Evolutionary conservation across 2,797 vertebrate species (phyloP).

Genomic region (Argyrosomus regius): DNA sequence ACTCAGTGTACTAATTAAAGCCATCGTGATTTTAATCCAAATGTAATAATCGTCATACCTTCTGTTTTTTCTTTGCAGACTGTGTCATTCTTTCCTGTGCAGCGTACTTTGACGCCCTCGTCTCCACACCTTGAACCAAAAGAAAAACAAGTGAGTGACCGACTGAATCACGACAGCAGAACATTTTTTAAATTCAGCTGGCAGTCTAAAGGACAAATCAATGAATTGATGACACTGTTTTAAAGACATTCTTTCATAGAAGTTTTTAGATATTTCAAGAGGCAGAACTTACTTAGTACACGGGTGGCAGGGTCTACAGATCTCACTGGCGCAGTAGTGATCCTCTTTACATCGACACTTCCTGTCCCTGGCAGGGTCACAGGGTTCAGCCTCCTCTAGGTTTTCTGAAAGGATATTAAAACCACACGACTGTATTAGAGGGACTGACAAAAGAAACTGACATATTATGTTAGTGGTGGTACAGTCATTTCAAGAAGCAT

Average conservation of each 20-base stretch:
- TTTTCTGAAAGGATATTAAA: conserved; percentile 63
- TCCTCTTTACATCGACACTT: conserved; percentile 70
- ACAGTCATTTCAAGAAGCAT: not conserved
- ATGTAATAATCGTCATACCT: conserved; percentile 38
- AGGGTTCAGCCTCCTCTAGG: conserved; percentile 4
- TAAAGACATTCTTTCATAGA: not conserved
- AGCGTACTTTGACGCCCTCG: conserved; percentile 37
- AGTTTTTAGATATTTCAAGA: not conserved
- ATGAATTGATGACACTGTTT: not conserved
- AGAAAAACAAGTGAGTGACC: conserved; percentile 7
- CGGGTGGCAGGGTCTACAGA: conserved; percentile 52
- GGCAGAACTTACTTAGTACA: conserved; percentile 74
- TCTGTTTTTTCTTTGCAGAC: conserved; percentile 55
- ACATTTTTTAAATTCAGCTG: not conserved
- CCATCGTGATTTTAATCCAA: not conserved
- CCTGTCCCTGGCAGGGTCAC: conserved; percentile 21
- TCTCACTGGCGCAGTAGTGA: conserved; percentile 61
- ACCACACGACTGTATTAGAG: not conserved
- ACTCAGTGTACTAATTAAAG: not conserved
- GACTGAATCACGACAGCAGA: not conserved
- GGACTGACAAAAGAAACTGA: not conserved
- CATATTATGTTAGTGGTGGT: not conserved
- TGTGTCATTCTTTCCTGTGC: conserved; percentile 61
- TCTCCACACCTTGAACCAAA: conserved; percentile 70
- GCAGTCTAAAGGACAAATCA: not conserved